phyloP scores from a whole-genome alignment of 2,888 invertebrate genomes.

The Conomelus anceps region DNA sequence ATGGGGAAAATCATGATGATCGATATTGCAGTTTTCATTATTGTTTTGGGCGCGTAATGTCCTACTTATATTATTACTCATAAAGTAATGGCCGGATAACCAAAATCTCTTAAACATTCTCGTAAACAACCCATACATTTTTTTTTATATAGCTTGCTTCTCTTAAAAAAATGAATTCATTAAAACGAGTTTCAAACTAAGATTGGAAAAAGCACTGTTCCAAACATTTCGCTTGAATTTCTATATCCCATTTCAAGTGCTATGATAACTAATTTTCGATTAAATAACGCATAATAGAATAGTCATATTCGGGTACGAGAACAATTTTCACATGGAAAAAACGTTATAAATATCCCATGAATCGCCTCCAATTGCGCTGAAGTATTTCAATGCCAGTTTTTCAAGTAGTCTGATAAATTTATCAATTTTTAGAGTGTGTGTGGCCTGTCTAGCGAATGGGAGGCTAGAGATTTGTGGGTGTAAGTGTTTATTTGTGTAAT shows the following conservation, averaged over 20 bases:
- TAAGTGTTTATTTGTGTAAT: neutral
- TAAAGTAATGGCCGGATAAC: no score
- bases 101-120: no score
- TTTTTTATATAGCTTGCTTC: no score
- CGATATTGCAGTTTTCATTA: no score
- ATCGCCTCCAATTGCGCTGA: neutral
- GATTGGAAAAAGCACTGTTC: no score
- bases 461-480: neutral
- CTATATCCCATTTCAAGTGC: neutral
- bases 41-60: no score
- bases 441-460: neutral
- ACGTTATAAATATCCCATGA: neutral
- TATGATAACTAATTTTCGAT: neutral
- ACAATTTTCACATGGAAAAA: neutral
- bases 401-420: neutral
- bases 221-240: no score
- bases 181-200: no score
- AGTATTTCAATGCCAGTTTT: neutral
- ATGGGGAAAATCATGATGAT: no score
- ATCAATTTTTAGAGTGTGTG: neutral
- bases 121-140: no score
- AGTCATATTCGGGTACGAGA: neutral
- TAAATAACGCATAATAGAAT: neutral
- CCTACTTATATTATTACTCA: no score
- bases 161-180: no score